These are phyloP conservation scores for Monopis laevigella DNA, from an alignment of 2,888 invertebrate genomes.

Conservation along the genomic window DNA sequence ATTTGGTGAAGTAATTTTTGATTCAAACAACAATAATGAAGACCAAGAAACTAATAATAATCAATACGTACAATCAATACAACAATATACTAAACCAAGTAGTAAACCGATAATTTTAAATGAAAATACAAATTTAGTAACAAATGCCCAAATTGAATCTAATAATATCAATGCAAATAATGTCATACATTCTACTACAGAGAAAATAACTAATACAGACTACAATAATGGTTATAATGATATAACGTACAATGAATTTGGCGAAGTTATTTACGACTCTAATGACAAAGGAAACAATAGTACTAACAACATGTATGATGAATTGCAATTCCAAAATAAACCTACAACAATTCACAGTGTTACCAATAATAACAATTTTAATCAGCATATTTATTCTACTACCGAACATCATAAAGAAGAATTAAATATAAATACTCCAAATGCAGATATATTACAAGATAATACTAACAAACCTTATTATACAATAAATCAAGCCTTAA, in stretches of 20 bases:
- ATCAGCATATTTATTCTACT: not conserved
- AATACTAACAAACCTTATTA: not conserved
- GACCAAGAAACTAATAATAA: too few species aligned
- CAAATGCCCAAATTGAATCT: too few species aligned
- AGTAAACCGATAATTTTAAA: too few species aligned
- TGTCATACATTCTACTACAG: not conserved
- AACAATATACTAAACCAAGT: not conserved
- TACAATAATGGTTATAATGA: not conserved
- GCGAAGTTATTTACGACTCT: not conserved
- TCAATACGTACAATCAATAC: too few species aligned
- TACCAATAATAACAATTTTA: not conserved
- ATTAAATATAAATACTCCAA: not conserved
- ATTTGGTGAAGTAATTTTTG: conserved; percentile 1
- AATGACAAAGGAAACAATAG: not conserved
- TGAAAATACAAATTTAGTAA: too few species aligned
- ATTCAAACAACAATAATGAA: not conserved
- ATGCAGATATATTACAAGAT: not conserved
- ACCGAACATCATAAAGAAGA: not conserved
- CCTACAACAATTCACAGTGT: not conserved
- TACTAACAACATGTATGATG: not conserved
- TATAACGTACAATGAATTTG: conserved; percentile 8
- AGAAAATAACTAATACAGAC: not conserved
- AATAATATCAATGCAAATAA: too few species aligned
- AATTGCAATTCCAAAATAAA: not conserved
- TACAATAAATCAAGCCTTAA: too few species aligned